Conservation (phyloP, 1,140 invertebrate species). For the Laupala kohalensis region DNA sequence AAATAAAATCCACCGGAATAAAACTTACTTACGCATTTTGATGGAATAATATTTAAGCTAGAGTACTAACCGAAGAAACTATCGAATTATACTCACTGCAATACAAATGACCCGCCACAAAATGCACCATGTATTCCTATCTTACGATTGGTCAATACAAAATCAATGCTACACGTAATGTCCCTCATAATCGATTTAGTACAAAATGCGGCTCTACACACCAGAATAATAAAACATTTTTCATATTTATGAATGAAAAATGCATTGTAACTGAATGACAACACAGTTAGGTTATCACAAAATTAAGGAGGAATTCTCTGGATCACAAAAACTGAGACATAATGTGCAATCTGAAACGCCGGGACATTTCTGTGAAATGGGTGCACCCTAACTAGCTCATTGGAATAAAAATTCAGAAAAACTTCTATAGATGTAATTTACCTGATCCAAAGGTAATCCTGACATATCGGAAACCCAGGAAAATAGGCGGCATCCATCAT, state of each 20-base stretch:
- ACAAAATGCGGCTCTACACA: background rate
- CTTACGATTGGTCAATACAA: constrained; percentile 11
- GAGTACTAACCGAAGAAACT: no score
- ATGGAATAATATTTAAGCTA: no score
- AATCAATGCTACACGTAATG: background rate
- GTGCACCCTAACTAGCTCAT: background rate
- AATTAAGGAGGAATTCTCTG: background rate
- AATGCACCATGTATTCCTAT: background rate
- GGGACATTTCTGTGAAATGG: background rate
- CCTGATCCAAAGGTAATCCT: constrained; percentile 47
- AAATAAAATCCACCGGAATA: no score
- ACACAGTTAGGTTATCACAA: background rate
- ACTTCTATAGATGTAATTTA: constrained; percentile 24
- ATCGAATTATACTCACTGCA: no score
- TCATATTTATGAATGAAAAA: constrained; percentile 7
- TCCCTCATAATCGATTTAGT: constrained; percentile 22
- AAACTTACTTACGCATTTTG: no score
- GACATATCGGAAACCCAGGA: constrained; percentile 38
- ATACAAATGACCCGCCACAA: background rate
- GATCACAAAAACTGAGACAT: background rate
- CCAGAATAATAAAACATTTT: constrained; percentile 7
- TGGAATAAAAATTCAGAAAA: background rate
- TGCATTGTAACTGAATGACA: background rate
- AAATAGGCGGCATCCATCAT: constrained; percentile 43
- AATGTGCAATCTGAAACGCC: background rate